These are phyloP conservation scores for Elegia similella DNA, from an alignment of 2,888 invertebrate genomes.

Conservation along the genomic window DNA sequence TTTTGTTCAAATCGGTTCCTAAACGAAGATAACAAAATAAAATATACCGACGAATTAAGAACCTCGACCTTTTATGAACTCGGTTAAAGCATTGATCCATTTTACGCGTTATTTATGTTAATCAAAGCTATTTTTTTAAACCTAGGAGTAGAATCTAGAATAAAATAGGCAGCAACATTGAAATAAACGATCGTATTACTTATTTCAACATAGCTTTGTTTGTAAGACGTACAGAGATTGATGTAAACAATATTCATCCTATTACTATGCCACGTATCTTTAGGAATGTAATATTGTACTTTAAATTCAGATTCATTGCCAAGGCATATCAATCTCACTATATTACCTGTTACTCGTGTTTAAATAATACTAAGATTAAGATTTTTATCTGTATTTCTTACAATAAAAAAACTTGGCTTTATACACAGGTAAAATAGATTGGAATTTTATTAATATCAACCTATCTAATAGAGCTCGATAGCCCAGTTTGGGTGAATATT, in stretches of 20 bases:
- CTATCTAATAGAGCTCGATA: too few species aligned
- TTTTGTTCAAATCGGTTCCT: too few species aligned
- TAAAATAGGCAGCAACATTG: background rate
- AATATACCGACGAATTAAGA: too few species aligned
- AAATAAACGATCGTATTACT: background rate
- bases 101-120: too few species aligned
- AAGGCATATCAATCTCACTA: constrained; percentile 7
- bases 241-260: background rate
- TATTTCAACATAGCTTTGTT: background rate
- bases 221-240: background rate
- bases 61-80: too few species aligned
- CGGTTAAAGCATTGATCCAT: too few species aligned
- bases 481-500: too few species aligned
- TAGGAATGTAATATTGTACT: constrained; percentile 4
- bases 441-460: too few species aligned
- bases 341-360: constrained; percentile 3
- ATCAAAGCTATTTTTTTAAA: too few species aligned
- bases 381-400: background rate
- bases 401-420: background rate
- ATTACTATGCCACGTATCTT: constrained; percentile 3
- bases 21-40: too few species aligned
- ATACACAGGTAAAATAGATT: too few species aligned
- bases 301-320: constrained; percentile 13
- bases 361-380: background rate
- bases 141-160: too few species aligned